These are phyloP conservation scores for Meleagris gallopavo DNA, from an alignment of 2,113 vertebrate genomes.

Conservation along the genomic window DNA sequence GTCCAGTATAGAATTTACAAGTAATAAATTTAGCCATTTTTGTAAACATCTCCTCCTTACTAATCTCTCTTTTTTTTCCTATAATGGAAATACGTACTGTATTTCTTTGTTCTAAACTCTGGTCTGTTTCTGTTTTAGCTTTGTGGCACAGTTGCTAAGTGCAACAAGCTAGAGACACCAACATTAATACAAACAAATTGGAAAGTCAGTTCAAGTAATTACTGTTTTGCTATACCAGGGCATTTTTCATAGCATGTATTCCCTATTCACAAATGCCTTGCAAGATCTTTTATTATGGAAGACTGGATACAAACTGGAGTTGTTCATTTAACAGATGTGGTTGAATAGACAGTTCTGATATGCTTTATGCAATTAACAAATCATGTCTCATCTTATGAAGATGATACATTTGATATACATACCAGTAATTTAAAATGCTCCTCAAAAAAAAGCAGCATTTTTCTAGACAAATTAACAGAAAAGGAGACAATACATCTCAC, in stretches of 20 bases:
- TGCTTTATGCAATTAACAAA: conserved; percentile 57
- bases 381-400: conserved; percentile 77
- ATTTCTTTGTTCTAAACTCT: conserved; percentile 63
- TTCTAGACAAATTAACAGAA: conserved; percentile 67
- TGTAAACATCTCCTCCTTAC: conserved; percentile 57
- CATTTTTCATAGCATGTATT: conserved; percentile 28
- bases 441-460: conserved; percentile 56
- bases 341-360: conserved; percentile 62
- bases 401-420: conserved; percentile 64
- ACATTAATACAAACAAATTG: conserved; percentile 49
- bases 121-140: conserved; percentile 64
- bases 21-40: conserved; percentile 60
- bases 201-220: conserved; percentile 48
- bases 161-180: conserved; percentile 50
- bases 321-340: conserved; percentile 43
- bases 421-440: conserved; percentile 68
- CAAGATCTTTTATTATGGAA: conserved; percentile 54
- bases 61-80: conserved; percentile 42
- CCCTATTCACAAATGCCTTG: conserved; percentile 41
- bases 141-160: conserved; percentile 71
- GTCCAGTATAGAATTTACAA: conserved; percentile 35
- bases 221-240: conserved; percentile 43
- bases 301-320: conserved; percentile 58
- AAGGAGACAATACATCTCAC: conserved; percentile 60
- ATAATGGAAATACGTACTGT: conserved; percentile 38